Conservation (phyloP, 2,113 vertebrate species). For the Coregonus clupeaformis region DNA sequence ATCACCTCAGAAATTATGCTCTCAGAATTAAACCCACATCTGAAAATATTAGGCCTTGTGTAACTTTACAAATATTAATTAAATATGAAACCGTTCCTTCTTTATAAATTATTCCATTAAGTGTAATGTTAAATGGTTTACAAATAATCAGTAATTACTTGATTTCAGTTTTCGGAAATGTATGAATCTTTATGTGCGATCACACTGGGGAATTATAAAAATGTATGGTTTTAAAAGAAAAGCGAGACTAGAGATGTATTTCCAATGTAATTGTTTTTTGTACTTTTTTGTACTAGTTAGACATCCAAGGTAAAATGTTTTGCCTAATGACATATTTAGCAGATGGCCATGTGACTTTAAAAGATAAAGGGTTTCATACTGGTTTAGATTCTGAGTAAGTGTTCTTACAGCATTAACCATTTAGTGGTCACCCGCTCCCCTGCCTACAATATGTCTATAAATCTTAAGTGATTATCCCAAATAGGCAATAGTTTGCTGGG, state of each 20-base stretch:
- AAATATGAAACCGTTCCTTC: conserved; percentile 20
- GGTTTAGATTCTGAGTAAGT: not conserved
- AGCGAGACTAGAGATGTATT: not conserved
- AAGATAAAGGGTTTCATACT: not conserved
- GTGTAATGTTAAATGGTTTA: conserved; percentile 39
- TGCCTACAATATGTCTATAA: not conserved
- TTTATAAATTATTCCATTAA: conserved; percentile 24
- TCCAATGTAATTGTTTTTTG: not conserved
- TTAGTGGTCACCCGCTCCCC: not conserved
- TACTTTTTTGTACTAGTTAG: not conserved
- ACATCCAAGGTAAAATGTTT: not conserved
- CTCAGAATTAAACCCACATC: conserved; percentile 24
- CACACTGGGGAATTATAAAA: not conserved
- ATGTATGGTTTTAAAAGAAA: not conserved
- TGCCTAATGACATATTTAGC: not conserved
- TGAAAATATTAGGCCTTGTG: conserved; percentile 26
- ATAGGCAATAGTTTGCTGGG: not conserved
- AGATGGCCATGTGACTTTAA: not conserved
- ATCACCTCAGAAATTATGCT: conserved; percentile 45
- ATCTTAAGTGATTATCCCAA: not conserved
- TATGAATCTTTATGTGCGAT: conserved; percentile 12
- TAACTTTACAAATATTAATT: conserved; percentile 29
- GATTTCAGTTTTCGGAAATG: conserved; percentile 30
- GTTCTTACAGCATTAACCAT: not conserved
- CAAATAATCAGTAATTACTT: conserved; percentile 38